These are phyloP conservation scores for Gymnothorax reevesii DNA, from an alignment of 2,797 vertebrate genomes.

Conservation along the genomic window DNA sequence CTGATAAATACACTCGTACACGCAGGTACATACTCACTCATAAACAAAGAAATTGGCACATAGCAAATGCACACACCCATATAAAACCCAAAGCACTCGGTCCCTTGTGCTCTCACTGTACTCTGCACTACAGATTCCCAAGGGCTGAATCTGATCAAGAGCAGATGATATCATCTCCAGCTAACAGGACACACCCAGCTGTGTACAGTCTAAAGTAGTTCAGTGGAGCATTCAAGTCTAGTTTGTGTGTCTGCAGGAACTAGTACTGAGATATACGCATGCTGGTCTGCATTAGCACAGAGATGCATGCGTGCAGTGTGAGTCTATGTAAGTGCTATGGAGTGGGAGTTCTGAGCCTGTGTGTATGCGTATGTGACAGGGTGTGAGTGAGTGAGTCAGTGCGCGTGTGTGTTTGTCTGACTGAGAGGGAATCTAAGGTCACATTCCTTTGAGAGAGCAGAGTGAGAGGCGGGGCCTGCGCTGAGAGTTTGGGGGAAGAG, in stretches of 20 bases:
- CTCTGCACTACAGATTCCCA: neutral
- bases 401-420: constrained; percentile 39
- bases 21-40: neutral
- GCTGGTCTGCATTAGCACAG: neutral
- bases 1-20: neutral
- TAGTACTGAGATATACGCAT: neutral
- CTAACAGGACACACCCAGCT: constrained; percentile 13
- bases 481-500: constrained; percentile 43
- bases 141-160: constrained; percentile 6
- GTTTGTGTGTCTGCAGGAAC: too few relatives aligned
- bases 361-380: neutral
- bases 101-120: too few relatives aligned
- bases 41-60: too few relatives aligned
- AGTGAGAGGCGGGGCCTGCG: constrained; percentile 58
- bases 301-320: constrained; percentile 39
- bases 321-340: neutral
- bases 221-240: neutral
- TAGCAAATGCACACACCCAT: too few relatives aligned
- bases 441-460: constrained; percentile 59
- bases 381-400: constrained; percentile 46
- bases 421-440: constrained; percentile 65
- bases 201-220: neutral
- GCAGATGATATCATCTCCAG: neutral
- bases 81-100: too few relatives aligned
- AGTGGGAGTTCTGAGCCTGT: constrained; percentile 14